Base-by-base conservation (phyloP, 2,888 invertebrate genomes). In the Himalopsyche tibetana region DNA sequence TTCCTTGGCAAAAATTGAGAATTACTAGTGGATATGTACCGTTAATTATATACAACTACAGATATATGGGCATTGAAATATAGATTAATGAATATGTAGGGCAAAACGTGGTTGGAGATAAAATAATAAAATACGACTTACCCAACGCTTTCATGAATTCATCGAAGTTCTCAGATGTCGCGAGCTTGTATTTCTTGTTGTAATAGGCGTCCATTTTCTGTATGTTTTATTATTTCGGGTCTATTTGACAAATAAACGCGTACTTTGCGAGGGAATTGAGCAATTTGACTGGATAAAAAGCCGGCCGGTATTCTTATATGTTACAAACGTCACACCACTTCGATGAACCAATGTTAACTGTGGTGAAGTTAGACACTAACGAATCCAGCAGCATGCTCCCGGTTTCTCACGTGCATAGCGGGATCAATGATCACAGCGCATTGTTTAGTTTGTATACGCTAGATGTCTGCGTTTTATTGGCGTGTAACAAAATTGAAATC, bases 81-180 rank as follows among this genome's bases (percentile, higher is more conserved):
- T 51, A 15, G 51, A 51, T 51, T 51, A 15, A 0, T 2, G 1
- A 15, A 4, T 63, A 63, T 19, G 5, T 63, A 63, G 63, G 28
- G 63, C 63, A 63, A 63, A 63, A 63, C 63, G 63, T 63, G 42
- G 42, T 80, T 83, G 36, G 12, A 19, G 19, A 9, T 19, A 79
- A 85, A 19, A 74, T 38, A 8, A 51, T 69, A 45, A 45, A 80
- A 79, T 36, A 82, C 38, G 11, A 93, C 94, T 94, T 90, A 96
- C 96, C 96, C 88, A 96, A 90, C 63, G 94, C 94, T 91, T 96
- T 96, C 95, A 96, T 95, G 92, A 95, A 96, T 86, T 95, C 95
- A 90, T 96, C 96, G 90, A 96, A 96, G 89, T 96, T 95, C 28
- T 96, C 95, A 89, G 95, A 94, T 88, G 92, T 92, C 38, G 93